These are phyloP conservation scores for Acropora yongei DNA, from an alignment of 64 coral and sea anemone genomes.

Conservation along the genomic window DNA sequence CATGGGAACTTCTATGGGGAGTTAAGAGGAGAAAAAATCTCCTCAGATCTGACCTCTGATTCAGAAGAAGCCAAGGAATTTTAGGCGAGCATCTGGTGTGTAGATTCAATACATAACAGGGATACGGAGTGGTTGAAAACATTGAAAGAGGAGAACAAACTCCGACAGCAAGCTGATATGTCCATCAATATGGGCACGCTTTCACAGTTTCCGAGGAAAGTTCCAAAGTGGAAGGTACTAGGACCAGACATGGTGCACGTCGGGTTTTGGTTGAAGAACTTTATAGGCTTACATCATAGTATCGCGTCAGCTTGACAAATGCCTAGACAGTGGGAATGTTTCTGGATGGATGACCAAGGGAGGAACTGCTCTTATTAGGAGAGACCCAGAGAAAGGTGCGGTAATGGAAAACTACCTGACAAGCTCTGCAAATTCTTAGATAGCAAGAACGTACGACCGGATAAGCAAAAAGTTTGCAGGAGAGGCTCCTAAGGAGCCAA, in stretches of 20 bases:
- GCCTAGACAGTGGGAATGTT: conserved; percentile 54
- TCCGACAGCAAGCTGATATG: too few species aligned
- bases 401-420: conserved; percentile 56
- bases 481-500: conserved; percentile 66
- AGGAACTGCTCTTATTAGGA: conserved; percentile 51
- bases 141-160: too few species aligned
- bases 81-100: too few species aligned
- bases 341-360: conserved; percentile 60
- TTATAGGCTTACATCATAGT: conserved; percentile 1
- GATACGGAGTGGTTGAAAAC: too few species aligned
- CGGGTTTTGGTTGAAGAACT: conserved; percentile 74
- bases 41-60: too few species aligned
- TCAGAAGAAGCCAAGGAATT: too few species aligned
- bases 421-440: conserved; percentile 66
- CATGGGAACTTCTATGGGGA: too few species aligned
- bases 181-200: too few species aligned
- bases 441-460: conserved; percentile 31
- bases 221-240: conserved; percentile 61
- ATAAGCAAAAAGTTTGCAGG: conserved; percentile 67
- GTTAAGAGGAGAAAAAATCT: too few species aligned
- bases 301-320: conserved; percentile 46
- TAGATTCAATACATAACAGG: too few species aligned
- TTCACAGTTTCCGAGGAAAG: conserved; percentile 41
- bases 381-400: conserved; percentile 53
- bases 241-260: conserved; percentile 37